These are phyloP conservation scores for Tetanocera ferruginea DNA, from an alignment of 2,888 invertebrate species.

Conservation along the genomic window DNA sequence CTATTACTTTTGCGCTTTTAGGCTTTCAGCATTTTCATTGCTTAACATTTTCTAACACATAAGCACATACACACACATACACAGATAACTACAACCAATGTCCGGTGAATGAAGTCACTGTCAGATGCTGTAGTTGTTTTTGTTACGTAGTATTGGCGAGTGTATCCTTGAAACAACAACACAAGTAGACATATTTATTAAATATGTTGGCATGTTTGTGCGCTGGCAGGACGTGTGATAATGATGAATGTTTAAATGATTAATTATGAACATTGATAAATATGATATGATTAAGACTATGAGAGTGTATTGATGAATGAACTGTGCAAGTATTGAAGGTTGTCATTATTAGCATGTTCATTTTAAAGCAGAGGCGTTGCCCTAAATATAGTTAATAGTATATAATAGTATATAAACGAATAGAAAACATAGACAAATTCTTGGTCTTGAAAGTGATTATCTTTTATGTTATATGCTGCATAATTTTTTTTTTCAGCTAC, in stretches of 20 bases:
- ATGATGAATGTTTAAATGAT: constrained; percentile 23
- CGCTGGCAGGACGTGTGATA: constrained; percentile 13
- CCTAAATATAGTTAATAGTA: no score
- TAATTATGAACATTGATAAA: constrained; percentile 10
- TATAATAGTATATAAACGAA: no score
- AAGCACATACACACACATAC: no score
- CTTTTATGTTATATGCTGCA: no score
- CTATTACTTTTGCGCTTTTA: neutral
- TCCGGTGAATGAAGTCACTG: neutral
- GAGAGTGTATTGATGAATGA: neutral
- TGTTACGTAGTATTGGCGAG: neutral
- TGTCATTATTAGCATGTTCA: no score
- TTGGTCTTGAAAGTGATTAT: no score
- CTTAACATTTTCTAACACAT: neutral
- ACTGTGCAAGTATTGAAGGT: no score
- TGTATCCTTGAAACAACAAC: neutral
- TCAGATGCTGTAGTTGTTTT: neutral
- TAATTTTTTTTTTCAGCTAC: no score
- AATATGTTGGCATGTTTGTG: neutral
- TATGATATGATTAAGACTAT: constrained; percentile 2
- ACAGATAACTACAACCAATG: neutral
- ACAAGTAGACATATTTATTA: neutral
- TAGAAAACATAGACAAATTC: no score
- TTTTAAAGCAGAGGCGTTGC: no score
- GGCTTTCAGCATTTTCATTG: neutral